Conservation (phyloP, 2,888 invertebrate species). For the Perizoma affinitatum region DNA sequence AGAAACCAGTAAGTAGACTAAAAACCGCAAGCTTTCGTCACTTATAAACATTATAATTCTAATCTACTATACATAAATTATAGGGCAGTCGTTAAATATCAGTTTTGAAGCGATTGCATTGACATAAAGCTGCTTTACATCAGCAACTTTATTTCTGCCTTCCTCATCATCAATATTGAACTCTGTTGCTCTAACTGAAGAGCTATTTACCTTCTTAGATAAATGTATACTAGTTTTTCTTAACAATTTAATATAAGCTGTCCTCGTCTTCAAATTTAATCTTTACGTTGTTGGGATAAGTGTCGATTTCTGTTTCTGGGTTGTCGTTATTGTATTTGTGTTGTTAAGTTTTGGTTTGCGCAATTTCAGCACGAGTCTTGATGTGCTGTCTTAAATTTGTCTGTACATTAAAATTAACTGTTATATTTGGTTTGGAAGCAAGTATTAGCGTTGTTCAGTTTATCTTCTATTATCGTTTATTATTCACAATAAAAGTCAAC, state of each 20-base stretch:
- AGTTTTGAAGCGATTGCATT: conserved; percentile 72
- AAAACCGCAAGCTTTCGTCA: conserved; percentile 63
- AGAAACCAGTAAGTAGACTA: conserved; percentile 44
- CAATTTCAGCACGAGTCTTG: conserved; percentile 63
- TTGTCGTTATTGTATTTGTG: conserved; percentile 42
- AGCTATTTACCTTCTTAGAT: conserved; percentile 41
- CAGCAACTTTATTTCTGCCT: conserved; percentile 48
- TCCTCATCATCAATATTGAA: conserved; percentile 36
- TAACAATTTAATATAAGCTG: conserved; percentile 46
- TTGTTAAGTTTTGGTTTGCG: conserved; percentile 57
- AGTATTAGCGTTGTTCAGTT: conserved; percentile 36
- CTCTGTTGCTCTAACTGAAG: conserved; percentile 45
- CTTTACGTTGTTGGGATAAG: conserved; percentile 44
- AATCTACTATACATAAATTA: conserved; percentile 76
- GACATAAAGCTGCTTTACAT: conserved; percentile 68
- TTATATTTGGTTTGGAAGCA: conserved; percentile 33
- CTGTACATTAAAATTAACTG: conserved; percentile 49
- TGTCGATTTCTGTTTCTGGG: conserved; percentile 41
- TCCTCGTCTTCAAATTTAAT: conserved; percentile 36
- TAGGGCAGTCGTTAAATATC: conserved; percentile 74
- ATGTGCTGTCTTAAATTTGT: conserved; percentile 53
- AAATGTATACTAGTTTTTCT: conserved; percentile 26
- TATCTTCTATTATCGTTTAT: neutral
- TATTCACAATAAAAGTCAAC: too few relatives aligned
- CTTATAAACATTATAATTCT: conserved; percentile 67